Base-by-base conservation (phyloP, 2,797 vertebrate species). In the Sebastes minor region DNA sequence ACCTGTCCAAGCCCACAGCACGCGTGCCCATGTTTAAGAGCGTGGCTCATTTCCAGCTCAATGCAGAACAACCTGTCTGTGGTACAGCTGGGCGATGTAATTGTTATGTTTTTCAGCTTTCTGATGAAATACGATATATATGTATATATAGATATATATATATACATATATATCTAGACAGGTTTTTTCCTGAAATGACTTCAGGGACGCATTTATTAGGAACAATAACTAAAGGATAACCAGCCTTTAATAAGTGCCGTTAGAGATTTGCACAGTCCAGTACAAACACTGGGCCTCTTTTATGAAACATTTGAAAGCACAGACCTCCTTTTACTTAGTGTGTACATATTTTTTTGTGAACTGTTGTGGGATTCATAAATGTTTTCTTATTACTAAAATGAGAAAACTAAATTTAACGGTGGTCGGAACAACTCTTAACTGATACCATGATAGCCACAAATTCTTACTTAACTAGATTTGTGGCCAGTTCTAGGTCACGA, bases 21-120 rank as follows among this genome's bases (percentile, higher is more conserved):
- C 52, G 73, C 16, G 71, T 68, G 66, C 76, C 64, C 27, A 80
- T 67, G 76, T 86, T 86, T 78, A 81, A 86, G 63, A 83, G 71
- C 22, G 6, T 28, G 77, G 77, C 62, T 68, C 23, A 38, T 20
- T 72, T 87, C 81, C 78, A 91, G 69, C 49, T 73, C 35, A 32
- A 60, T 65, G 9, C 6, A 72, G 42, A n/a, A 80, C 6, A 74
- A 71, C 30, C 28, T 63, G 66, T 42, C 65, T 67, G 63, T 59
- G 42, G 42, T 42, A 55, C n/a, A 73, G 60, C 66, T 79, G 13
- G 30, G 57, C 23, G 59, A 38, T 14, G 42, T 18, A 63, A 35
- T 0, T 20, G 28, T 33, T 32, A 59, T 30, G 18, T 30, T 55
- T 78, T 73, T 74, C 12, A 57, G 12, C 18, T 65, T 66, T 76